These are phyloP conservation scores for Masticophis lateralis DNA, from an alignment of 2,797 vertebrate species.

Conservation along the genomic window DNA sequence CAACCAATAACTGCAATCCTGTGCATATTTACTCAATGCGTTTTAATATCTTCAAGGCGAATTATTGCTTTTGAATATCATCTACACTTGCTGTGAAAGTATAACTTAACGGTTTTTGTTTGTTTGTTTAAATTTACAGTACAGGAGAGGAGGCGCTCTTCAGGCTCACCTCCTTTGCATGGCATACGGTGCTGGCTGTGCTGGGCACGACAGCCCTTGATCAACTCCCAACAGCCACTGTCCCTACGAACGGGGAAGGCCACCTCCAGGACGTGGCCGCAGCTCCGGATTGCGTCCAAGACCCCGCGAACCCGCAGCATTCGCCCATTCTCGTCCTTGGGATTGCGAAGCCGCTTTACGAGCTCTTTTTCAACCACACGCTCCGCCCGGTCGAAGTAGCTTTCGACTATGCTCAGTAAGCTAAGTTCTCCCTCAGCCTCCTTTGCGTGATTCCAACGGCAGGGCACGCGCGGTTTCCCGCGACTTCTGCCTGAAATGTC, in stretches of 20 bases:
- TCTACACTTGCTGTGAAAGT: not conserved
- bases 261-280: constrained; percentile 20
- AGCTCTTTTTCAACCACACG: not conserved
- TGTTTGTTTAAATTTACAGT: not conserved
- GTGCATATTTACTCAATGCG: not conserved
- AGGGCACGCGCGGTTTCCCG: not conserved
- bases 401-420: not conserved
- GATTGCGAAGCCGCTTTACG: not conserved
- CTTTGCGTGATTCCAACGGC: not conserved
- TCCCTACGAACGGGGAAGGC: constrained; percentile 9
- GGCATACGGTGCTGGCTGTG: constrained; percentile 1
- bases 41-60: not conserved
- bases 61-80: not conserved
- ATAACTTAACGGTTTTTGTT: not conserved
- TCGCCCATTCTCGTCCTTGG: not conserved
- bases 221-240: constrained; percentile 9
- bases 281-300: not conserved
- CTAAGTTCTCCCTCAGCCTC: not conserved
- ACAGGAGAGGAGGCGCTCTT: not conserved
- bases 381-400: not conserved
- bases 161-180: not conserved
- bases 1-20: not conserved
- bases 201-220: not conserved
- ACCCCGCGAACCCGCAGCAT: not conserved
- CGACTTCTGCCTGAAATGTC: not conserved